Evolutionary conservation across 2,113 vertebrate genomes (phyloP).

Genomic region (Scomber colias): DNA sequence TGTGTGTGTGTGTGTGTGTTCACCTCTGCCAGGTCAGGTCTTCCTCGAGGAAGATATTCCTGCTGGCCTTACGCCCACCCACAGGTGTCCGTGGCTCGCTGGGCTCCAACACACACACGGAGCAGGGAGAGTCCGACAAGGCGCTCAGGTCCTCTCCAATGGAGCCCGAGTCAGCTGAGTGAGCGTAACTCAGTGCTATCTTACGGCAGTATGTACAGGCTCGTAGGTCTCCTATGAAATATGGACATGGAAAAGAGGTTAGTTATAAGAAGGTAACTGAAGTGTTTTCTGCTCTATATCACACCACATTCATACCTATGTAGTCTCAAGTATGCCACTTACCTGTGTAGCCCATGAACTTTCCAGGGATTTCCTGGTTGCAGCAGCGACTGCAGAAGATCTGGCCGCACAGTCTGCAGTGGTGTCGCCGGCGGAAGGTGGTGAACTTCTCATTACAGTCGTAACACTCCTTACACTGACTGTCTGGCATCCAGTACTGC

Average conservation of each 20-base stretch:
- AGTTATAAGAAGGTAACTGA: background rate
- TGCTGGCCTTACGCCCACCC: slow-evolving; percentile 94
- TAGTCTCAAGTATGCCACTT: background rate
- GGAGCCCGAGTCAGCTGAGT: slow-evolving; percentile 94
- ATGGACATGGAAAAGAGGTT: background rate
- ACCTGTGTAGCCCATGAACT: slow-evolving; percentile 99
- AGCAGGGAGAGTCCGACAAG: slow-evolving; percentile 91
- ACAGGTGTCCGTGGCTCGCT: slow-evolving; percentile 94
- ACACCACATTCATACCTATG: background rate
- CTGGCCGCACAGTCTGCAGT: slow-evolving; percentile 97
- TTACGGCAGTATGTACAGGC: slow-evolving; percentile 98
- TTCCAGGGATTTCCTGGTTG: slow-evolving; percentile 98
- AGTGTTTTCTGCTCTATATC: background rate
- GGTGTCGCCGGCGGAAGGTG: slow-evolving; percentile 95
- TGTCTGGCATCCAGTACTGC: slow-evolving; percentile 99
- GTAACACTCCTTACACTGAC: slow-evolving; percentile 98
- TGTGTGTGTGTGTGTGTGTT: slow-evolving; percentile 18
- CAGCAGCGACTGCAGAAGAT: slow-evolving; percentile 99
- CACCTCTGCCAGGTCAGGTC: slow-evolving; percentile 98
- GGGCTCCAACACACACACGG: slow-evolving; percentile 91
- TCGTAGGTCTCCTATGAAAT: slow-evolving; percentile 90
- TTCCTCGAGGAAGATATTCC: slow-evolving; percentile 98
- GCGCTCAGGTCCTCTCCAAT: slow-evolving; percentile 95
- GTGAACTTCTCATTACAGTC: slow-evolving; percentile 99
- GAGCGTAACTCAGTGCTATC: slow-evolving; percentile 95